Percentiles rank a stretch among this genome's conserved stretches.
Evolutionary conservation across 2,797 vertebrate species (phyloP).

Genomic region (Liparis tanakae): DNA sequence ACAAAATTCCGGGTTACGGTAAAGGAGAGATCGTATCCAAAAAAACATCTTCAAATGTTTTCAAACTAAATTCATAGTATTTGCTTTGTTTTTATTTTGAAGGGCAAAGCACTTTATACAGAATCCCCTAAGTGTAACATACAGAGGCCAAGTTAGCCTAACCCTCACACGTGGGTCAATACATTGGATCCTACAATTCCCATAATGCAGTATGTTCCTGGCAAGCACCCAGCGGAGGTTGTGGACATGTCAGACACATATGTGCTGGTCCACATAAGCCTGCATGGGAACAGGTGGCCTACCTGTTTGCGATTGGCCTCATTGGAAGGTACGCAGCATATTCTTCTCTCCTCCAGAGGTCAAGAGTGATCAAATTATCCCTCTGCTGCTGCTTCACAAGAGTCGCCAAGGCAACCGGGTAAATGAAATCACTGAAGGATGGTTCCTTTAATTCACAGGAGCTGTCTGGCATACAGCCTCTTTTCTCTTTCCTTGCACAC

Average conservation of each 20-base stretch:
- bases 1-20: too few species aligned
- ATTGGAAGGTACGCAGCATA: constrained; percentile 63
- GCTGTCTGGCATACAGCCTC: constrained; percentile 66
- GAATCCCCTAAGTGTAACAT: not conserved
- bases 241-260: not conserved
- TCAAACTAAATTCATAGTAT: not conserved
- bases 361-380: constrained; percentile 75
- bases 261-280: not conserved
- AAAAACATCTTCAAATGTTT: not conserved
- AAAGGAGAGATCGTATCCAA: too few species aligned
- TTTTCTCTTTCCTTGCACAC: constrained; percentile 52
- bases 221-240: not conserved
- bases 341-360: constrained; percentile 71
- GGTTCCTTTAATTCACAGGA: constrained; percentile 75
- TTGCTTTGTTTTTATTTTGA: not conserved
- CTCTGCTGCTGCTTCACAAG: constrained; percentile 66
- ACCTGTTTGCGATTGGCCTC: constrained; percentile 59
- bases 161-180: not conserved
- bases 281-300: constrained; percentile 19
- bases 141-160: not conserved
- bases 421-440: constrained; percentile 78
- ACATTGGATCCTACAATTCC: not conserved
- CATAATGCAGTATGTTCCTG: not conserved
- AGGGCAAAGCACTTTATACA: not conserved
- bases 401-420: constrained; percentile 82